Evolutionary conservation across 2,888 invertebrate genomes (phyloP).

Genomic region (Heliconius hortense): DNA sequence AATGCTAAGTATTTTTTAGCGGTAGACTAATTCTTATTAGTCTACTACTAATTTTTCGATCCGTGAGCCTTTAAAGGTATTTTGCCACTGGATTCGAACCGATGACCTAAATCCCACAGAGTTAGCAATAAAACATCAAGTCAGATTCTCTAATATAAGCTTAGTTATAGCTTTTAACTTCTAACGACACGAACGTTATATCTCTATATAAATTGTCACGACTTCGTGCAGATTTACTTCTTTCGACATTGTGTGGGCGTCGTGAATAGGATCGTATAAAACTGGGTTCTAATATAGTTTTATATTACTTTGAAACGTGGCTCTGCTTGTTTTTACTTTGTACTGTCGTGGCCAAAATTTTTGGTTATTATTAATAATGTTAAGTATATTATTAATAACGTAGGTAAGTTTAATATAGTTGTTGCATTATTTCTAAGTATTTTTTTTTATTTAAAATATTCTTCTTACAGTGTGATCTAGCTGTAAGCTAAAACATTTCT

Average conservation of each 20-base stretch:
- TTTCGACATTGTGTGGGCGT: constrained; percentile 17
- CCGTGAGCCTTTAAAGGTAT: too few species aligned
- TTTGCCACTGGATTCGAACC: background rate
- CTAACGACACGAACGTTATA: constrained; percentile 4
- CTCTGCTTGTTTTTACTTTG: constrained; percentile 7
- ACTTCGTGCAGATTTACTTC: constrained; percentile 5
- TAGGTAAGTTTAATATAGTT: too few species aligned
- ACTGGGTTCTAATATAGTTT: constrained; percentile 9
- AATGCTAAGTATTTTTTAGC: background rate
- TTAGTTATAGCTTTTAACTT: constrained; percentile 18
- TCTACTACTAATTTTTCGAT: background rate
- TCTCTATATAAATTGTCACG: constrained; percentile 13
- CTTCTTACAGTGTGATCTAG: too few species aligned
- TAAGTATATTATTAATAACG: too few species aligned
- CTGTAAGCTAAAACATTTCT: too few species aligned
- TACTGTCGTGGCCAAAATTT: background rate
- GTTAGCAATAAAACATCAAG: background rate
- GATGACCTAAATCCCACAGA: background rate
- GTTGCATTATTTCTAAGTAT: too few species aligned
- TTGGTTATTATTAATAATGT: background rate
- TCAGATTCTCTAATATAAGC: constrained; percentile 6
- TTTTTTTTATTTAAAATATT: too few species aligned
- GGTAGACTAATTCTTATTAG: background rate
- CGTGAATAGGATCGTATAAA: constrained; percentile 18
- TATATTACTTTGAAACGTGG: constrained; percentile 5